Evolutionary conservation across 2,797 vertebrate genomes (phyloP).

Genomic region (Myotis findleyi): DNA sequence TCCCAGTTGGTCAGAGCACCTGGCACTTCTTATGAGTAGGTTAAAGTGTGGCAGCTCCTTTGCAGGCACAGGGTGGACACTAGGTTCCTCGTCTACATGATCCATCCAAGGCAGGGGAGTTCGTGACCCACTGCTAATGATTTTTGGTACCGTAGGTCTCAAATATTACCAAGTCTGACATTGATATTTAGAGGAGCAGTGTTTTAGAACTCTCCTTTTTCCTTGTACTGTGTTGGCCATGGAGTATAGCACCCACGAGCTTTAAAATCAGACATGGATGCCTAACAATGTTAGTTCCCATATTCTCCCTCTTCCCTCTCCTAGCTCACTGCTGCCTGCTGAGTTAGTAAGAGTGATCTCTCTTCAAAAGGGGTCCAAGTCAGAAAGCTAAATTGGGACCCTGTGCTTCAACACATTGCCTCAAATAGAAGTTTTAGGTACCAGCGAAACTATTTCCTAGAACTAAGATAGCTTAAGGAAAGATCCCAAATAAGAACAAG

Average conservation of each 20-base stretch:
- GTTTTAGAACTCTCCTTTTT: neutral
- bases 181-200: neutral
- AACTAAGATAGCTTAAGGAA: neutral
- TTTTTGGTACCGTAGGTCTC: neutral
- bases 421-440: constrained; percentile 32
- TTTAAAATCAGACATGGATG: neutral
- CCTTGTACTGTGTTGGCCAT: neutral
- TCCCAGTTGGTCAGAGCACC: neutral
- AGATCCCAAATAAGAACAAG: neutral
- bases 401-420: constrained; percentile 27
- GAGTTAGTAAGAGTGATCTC: neutral
- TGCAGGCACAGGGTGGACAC: neutral
- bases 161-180: neutral
- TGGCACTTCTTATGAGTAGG: neutral
- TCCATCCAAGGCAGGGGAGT: neutral
- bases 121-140: neutral
- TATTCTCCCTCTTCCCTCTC: neutral
- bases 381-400: constrained; percentile 12
- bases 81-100: neutral
- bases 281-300: neutral
- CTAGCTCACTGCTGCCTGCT: neutral
- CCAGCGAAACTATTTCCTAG: neutral
- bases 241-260: neutral
- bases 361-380: neutral
- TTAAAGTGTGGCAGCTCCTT: neutral